These are phyloP conservation scores for Drosophila leontia DNA, from an alignment of 1,140 invertebrate species.

Conservation along the genomic window DNA sequence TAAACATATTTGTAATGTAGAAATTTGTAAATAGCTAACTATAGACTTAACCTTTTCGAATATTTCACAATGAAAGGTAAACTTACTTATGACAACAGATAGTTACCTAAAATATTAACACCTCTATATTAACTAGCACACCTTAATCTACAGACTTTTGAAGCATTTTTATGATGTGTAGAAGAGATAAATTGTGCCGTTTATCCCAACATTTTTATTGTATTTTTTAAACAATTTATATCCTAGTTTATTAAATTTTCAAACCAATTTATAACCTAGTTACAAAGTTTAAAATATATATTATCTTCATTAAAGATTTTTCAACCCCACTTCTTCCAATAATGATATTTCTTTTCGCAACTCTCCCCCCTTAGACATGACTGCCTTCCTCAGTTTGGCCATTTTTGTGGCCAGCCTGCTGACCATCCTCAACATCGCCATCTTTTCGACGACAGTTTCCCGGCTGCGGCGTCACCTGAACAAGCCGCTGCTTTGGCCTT, in stretches of 20 bases:
- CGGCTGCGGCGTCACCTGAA: constrained; percentile 64
- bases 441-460: constrained; percentile 65
- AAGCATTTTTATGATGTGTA: neutral
- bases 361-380: constrained; percentile 62
- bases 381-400: constrained; percentile 71
- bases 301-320: neutral
- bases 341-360: constrained; percentile 2
- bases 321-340: neutral
- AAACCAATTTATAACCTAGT: no score
- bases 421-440: constrained; percentile 76
- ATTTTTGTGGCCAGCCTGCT: constrained; percentile 72
- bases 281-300: no score
- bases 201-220: neutral
- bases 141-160: no score
- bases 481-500: constrained; percentile 51
- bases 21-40: neutral
- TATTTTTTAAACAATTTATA: neutral
- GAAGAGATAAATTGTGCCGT: neutral
- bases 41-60: neutral
- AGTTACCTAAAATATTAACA: constrained; percentile 9
- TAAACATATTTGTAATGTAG: neutral
- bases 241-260: no score
- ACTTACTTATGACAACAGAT: neutral
- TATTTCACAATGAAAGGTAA: neutral
- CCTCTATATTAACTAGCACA: neutral